Base-by-base conservation (phyloP, 2,888 invertebrate species). In the Atherix ibis region DNA sequence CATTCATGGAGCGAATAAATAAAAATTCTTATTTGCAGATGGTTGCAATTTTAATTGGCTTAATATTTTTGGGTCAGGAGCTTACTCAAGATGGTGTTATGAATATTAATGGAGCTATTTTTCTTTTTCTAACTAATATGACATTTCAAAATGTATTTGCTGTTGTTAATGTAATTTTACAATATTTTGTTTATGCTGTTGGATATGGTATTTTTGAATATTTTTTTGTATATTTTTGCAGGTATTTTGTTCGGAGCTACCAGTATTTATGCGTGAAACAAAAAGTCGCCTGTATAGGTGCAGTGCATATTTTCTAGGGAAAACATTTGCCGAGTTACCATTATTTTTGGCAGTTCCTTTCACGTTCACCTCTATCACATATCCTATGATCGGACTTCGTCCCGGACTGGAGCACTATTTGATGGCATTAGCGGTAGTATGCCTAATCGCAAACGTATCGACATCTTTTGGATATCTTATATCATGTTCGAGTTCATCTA, bases 81-180 rank as follows among this genome's bases (percentile, higher is more conserved):
- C 54, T 83, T 34, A 76, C 81, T 53, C 84, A 85, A 56, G 82
- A 83, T 48, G 92, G 87, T 2, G 85, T 92, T 1, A 83, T 84
- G 77, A 94, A 94, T 57, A 84, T 92, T 43, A 92, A 89, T 53
- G 92, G 92, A 27, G 87, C 82, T 17, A 68, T 92, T 35, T 92
- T 89, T 57, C 74, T 91, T 51, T 80, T 89, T 54, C 69, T 89
- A 31, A 85, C 85, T 12, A 89, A 87, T 52, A 82, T 89, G 78
- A 91, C 91, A 5, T 91, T 92, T 59, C 85, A 88, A 50, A 91
- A 89, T 57, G 77, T 89, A n/a, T 91, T 91, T 52, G 85, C 89
- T 40, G 92, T 94, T 27, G 78, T 92, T 38, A 84, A 82, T 57
- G 94, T 92, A 62, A 22, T 33, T 22, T 36, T 28, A 28, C 14